A percentile compares a stretch with the other conserved stretches of the same genome.
These are phyloP conservation scores for Polypedilum pembai DNA, from an alignment of 1,140 invertebrate genomes.

Conservation along the genomic window DNA sequence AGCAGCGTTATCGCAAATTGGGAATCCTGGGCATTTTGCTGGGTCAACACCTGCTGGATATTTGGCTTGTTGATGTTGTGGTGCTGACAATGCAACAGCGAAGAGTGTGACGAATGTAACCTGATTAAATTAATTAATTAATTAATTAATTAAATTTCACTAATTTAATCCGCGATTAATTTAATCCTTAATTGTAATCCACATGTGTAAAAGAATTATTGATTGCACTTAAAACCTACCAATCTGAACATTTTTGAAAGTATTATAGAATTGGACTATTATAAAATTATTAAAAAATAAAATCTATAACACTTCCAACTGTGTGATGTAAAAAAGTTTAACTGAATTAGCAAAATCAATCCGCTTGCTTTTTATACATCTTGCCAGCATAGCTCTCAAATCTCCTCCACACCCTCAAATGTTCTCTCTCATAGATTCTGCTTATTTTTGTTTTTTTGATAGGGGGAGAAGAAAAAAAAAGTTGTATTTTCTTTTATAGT, in stretches of 20 bases:
- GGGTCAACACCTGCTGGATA: slow-evolving; percentile 43
- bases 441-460: neutral
- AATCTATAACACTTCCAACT: slow-evolving; percentile 25
- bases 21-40: slow-evolving; percentile 39
- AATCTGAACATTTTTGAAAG: slow-evolving; percentile 22
- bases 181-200: slow-evolving; percentile 10
- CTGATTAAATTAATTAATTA: neutral
- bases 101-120: slow-evolving; percentile 36
- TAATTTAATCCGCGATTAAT: neutral
- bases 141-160: neutral
- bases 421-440: slow-evolving; percentile 1
- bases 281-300: neutral
- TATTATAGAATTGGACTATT: slow-evolving; percentile 7
- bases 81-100: slow-evolving; percentile 38
- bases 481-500: neutral
- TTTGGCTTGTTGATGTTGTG: slow-evolving; percentile 40
- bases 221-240: neutral
- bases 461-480: slow-evolving; percentile 15
- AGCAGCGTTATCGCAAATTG: slow-evolving; percentile 44
- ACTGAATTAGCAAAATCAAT: slow-evolving; percentile 10
- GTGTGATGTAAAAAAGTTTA: slow-evolving; percentile 7
- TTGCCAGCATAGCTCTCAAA: neutral
- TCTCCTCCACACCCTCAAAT: slow-evolving; percentile 8
- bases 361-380: neutral
- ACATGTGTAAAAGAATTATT: neutral